phyloP scores from a whole-genome alignment of 2,113 vertebrate genomes.

The Gallinago jamesoni region DNA sequence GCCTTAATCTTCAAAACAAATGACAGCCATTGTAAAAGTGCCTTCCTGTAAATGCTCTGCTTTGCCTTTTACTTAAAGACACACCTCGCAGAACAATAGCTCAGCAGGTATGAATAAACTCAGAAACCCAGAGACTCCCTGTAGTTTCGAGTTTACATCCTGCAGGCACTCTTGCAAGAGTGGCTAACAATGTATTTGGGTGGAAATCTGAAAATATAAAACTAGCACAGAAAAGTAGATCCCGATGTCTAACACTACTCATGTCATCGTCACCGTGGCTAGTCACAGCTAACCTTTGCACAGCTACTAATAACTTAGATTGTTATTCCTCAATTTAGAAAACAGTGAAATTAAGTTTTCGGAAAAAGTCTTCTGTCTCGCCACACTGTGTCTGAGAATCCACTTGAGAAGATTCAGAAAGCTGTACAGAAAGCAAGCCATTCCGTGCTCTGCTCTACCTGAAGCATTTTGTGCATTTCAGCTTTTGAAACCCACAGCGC shows the following conservation, averaged over 20 bases:
- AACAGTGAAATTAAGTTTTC: not conserved
- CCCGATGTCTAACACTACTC: not conserved
- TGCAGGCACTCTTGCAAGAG: not conserved
- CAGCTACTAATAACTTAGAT: not conserved
- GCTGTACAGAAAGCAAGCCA: not conserved
- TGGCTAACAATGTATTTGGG: not conserved
- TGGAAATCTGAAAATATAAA: not conserved
- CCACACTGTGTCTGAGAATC: not conserved
- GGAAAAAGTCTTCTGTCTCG: not conserved
- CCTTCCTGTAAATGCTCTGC: constrained; percentile 57
- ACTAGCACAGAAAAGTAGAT: not conserved
- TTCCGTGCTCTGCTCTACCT: not conserved
- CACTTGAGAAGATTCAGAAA: not conserved
- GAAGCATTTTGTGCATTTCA: not conserved
- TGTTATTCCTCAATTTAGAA: not conserved
- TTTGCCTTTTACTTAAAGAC: constrained; percentile 69
- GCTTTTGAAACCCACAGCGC: not conserved
- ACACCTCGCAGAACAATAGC: constrained; percentile 83
- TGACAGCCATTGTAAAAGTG: constrained; percentile 26
- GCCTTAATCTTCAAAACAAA: constrained; percentile 58
- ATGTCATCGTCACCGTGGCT: not conserved
- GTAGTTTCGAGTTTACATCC: constrained; percentile 29
- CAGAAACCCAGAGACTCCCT: constrained; percentile 21
- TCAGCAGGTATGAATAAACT: constrained; percentile 71
- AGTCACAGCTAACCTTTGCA: not conserved